Base-by-base conservation (phyloP, 2,113 vertebrate genomes). In the Phaethon lepturus region DNA sequence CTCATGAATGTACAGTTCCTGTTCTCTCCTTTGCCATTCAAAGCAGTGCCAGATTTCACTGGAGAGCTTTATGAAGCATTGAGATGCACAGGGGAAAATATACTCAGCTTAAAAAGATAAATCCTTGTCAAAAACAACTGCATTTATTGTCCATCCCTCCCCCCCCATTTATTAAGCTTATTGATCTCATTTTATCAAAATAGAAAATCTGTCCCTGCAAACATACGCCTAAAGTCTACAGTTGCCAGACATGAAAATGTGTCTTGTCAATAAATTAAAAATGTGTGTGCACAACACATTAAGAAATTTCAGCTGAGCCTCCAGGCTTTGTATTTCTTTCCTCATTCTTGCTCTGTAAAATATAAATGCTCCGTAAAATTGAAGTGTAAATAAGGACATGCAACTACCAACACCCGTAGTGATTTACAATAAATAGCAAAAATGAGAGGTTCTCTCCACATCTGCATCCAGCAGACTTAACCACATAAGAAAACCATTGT, bases 281-380 rank as follows among this genome's bases (percentile, higher is more conserved):
- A 40, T 0, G 0, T 24, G 9, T 52, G 31, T 42, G 86, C 23
- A 62, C 16, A 53, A 20, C 1, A 16, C 26, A 69, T 58, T n/a
- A 59, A 68, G 25, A 47, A 83, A 73, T 33, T 73, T 69, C 45
- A 88, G 18, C 31, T 50, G 83, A 80, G 28, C 10, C 59, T 78
- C 17, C 4, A 28, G 67, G 20, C 31, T 73, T 90, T 64, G 6
- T 53, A 40, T 22, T 93, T 77, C 55, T 69, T 86, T 33, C 50
- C 22, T 74, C 45, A 29, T 25, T 50, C 25, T 86, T 72, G 24
- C 40, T 59, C 33, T n/a, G 33, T 19, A 52, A 81, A 75, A 77
- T 66, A 58, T 1, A 1, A 0, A 1, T 38, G 11, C 25, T 80
- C 5, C 42, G 62, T 42, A 45, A 93, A 81, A 93, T 0, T 42